Evolutionary conservation across 2,888 invertebrate genomes (phyloP).

Genomic region (Tipula vernalis): DNA sequence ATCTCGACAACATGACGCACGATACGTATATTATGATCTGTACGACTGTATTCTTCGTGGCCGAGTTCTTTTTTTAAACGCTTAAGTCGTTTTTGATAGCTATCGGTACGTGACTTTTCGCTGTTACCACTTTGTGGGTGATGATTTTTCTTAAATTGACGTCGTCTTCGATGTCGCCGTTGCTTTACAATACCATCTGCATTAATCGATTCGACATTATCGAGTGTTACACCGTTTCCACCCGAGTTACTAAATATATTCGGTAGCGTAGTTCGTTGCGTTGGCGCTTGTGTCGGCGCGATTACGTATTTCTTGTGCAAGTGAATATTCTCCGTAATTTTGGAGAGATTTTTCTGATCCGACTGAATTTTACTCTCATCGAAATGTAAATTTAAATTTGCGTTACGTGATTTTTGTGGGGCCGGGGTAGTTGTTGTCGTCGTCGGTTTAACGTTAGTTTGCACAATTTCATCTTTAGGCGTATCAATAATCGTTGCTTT

Average conservation of each 20-base stretch:
- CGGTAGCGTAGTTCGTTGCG: conserved; percentile 30
- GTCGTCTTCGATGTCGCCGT: conserved; percentile 27
- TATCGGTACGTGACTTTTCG: neutral
- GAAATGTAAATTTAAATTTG: conserved; percentile 23
- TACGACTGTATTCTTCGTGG: conserved; percentile 23
- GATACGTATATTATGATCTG: neutral
- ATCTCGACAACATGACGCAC: neutral
- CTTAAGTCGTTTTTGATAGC: conserved; percentile 27
- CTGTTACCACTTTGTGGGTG: neutral
- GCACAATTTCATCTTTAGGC: conserved; percentile 5
- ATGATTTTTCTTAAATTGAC: conserved; percentile 28
- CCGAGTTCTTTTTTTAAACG: conserved; percentile 30
- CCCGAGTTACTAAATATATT: conserved; percentile 36
- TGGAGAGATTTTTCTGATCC: conserved; percentile 35
- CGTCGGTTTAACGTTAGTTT: neutral
- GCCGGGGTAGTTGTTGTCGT: neutral
- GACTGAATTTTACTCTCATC: conserved; percentile 36
- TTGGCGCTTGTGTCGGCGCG: conserved; percentile 31
- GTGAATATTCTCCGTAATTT: conserved; percentile 34
- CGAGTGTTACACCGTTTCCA: conserved; percentile 33
- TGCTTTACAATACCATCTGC: conserved; percentile 28
- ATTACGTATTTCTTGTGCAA: conserved; percentile 30
- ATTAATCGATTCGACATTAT: conserved; percentile 32
- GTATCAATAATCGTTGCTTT: conserved; percentile 15
- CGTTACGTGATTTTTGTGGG: neutral